Conservation (phyloP, 1,140 invertebrate genomes). For the Bombyx mori region ASM3026992v2 NC_085115.1:12754001-12754500, state of each 20-base stretch:
- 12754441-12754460: not conserved
- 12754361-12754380: conserved; percentile 95
- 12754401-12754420: conserved; percentile 75
- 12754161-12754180: conserved; percentile 52
- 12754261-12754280: conserved; percentile 99
- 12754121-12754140: conserved; percentile 32
- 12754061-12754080: no score
- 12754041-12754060: no score
- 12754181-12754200: conserved; percentile 97
- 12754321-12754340: conserved; percentile 98
- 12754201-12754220: conserved; percentile 98
- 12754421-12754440: no score
- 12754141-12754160: conserved; percentile 51
- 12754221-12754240: conserved; percentile 99
- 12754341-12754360: conserved; percentile 99
- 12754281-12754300: conserved; percentile 97
- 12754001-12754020: no score
- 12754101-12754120: not conserved
- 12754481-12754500: not conserved
- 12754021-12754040: no score
- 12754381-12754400: conserved; percentile 99
- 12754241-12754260: conserved; percentile 99
- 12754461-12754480: conserved; percentile 2
- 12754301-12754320: conserved; percentile 98
- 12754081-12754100: no score